Percentiles rank a stretch among this genome's conserved stretches.
These are phyloP conservation scores for Acanthornis magna DNA, from an alignment of 2,797 vertebrate genomes.

Conservation along the genomic window DNA sequence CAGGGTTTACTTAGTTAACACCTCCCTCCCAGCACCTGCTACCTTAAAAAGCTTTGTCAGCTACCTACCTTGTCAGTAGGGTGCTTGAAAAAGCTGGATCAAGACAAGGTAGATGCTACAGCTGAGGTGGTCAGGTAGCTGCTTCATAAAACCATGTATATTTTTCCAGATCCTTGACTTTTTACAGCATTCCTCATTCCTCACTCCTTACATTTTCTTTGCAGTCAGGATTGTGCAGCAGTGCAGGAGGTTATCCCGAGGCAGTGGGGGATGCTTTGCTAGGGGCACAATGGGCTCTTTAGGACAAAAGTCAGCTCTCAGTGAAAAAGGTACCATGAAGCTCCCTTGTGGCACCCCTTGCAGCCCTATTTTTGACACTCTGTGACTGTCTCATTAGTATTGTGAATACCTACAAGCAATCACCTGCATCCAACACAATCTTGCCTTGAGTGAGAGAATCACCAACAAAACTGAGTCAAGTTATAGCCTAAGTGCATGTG, in stretches of 20 bases:
- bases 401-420: neutral
- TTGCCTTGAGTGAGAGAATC: neutral
- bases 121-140: neutral
- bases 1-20: neutral
- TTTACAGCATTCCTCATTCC: neutral
- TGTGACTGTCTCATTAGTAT: neutral
- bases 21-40: neutral
- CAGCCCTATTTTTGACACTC: neutral
- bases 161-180: neutral
- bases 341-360: neutral
- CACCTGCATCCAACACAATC: neutral
- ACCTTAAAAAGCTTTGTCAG: neutral
- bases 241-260: accelerated
- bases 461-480: neutral
- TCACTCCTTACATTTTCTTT: neutral
- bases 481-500: accelerated
- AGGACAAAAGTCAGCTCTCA: neutral
- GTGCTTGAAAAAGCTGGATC: neutral
- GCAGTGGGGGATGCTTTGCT: neutral
- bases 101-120: neutral
- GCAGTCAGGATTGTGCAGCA: neutral
- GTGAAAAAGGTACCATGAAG: neutral
- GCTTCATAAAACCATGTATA: neutral
- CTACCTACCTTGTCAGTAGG: neutral
- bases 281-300: accelerated